Base-by-base conservation (phyloP, 2,888 invertebrate species). In the Dione vanillae region DNA sequence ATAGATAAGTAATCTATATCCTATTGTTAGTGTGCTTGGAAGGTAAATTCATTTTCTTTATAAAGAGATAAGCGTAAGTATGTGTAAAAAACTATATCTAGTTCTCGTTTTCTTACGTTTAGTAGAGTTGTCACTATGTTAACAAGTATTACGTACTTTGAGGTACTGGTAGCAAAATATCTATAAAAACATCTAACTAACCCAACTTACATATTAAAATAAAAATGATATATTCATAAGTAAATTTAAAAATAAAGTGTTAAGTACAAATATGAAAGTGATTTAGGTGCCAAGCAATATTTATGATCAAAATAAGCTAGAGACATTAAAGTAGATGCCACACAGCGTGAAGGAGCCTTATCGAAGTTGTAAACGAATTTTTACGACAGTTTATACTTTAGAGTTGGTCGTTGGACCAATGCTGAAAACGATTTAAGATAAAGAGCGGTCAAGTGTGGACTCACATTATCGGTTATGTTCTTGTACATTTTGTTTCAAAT, bases 331-430 rank as follows among this genome's bases (percentile, higher is more conserved):
- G 52, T 68, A 54, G 43, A 68, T n/a, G 43, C 41, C 51, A 56
- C 41, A 65, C 40, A 51, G 64, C 20, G 45, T 45, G 35, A 45
- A 61, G 62, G 45, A 54, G 62, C 51, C 69, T 69, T 72, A 72
- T 72, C 72, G 66, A 62, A 52, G 72, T 69, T 72, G 62, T 72
- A 72, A 72, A 69, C 65, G 69, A 69, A 61, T 69, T 72, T 72
- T 72, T 71, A 72, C 62, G 69, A 66, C 59, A 59, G 51, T 71
- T 70, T 64, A 59, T 64, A 65, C 52, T 65, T 59, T 9, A 49
- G 65, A 68, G 59, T 68, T 66, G 52, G 67, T 62, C 52, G 54
- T 54, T 68, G 35, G 68, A 12, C 43, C 43, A 37, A 54, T 68
- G 61, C 52, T 51, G 52, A 62, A 62, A 52, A 27, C 62, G 54